phyloP scores from a whole-genome alignment of 2,888 invertebrate species.

The Polietes domitor region DNA sequence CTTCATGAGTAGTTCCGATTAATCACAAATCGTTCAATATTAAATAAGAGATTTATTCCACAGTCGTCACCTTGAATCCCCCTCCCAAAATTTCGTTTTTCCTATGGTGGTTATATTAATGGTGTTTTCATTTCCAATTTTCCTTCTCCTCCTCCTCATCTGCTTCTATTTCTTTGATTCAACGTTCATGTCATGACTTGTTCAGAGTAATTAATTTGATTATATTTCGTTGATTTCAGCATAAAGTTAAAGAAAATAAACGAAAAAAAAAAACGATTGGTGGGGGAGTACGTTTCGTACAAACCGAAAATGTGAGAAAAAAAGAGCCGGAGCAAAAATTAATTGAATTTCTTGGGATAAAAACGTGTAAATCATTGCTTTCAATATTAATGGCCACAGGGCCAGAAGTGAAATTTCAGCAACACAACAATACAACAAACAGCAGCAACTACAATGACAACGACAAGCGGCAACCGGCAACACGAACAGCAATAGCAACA shows the following conservation, averaged over 20 bases:
- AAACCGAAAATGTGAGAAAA: not conserved
- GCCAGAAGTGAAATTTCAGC: not conserved
- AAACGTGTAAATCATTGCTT: slow-evolving; percentile 64
- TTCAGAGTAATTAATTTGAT: slow-evolving; percentile 79
- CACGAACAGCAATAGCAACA: not conserved
- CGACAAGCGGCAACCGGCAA: not conserved
- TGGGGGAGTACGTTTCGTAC: not conserved
- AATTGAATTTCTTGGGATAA: slow-evolving; percentile 60
- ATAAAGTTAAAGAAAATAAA: slow-evolving; percentile 73
- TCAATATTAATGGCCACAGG: slow-evolving; percentile 58
- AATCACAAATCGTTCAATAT: too few species aligned
- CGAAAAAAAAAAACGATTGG: not conserved
- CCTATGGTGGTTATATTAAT: not conserved
- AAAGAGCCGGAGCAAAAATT: slow-evolving; percentile 47
- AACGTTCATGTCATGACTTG: slow-evolving; percentile 59
- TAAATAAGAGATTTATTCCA: too few species aligned
- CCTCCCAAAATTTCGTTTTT: too few species aligned
- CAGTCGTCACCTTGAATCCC: too few species aligned
- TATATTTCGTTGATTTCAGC: slow-evolving; percentile 80
- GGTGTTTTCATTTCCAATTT: slow-evolving; percentile 10
- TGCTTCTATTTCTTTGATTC: slow-evolving; percentile 7
- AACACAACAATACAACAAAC: not conserved
- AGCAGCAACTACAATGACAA: not conserved
- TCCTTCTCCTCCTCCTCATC: not conserved
- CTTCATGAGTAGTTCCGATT: too few species aligned